Evolutionary conservation across 2,888 invertebrate genomes (phyloP).

Genomic region (Drosophila pullipes): DNA sequence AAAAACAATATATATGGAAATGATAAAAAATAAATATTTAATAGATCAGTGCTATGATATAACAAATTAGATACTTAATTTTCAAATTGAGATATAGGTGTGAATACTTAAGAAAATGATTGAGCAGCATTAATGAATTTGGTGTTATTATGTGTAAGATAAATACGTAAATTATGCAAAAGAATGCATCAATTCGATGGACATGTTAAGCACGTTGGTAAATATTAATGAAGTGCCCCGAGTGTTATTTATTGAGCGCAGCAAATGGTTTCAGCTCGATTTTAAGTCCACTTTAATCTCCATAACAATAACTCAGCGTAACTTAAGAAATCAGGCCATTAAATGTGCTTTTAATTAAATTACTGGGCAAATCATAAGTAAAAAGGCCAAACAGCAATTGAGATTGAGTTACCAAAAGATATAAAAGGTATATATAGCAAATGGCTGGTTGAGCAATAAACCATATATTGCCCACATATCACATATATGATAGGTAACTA

Average conservation of each 20-base stretch:
- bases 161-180: conserved; percentile 22
- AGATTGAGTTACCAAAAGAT: conserved; percentile 26
- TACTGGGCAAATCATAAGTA: conserved; percentile 62
- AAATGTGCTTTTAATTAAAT: conserved; percentile 61
- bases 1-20: not conserved
- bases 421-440: not conserved
- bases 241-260: conserved; percentile 31
- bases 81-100: not conserved
- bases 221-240: conserved; percentile 25
- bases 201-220: not conserved
- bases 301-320: conserved; percentile 39
- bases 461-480: conserved; percentile 49
- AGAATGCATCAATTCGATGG: conserved; percentile 2
- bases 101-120: not conserved
- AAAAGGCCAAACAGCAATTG: conserved; percentile 65
- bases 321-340: conserved; percentile 24
- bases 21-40: not conserved
- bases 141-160: conserved; percentile 1
- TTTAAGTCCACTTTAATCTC: conserved; percentile 40
- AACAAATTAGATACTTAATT: not conserved
- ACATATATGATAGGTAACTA: conserved; percentile 26
- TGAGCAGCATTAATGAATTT: not conserved
- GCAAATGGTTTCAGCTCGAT: conserved; percentile 19
- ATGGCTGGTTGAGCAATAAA: conserved; percentile 28
- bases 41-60: not conserved